phyloP scores from a whole-genome alignment of 2,797 vertebrate genomes.

The Picus viridis region DNA sequence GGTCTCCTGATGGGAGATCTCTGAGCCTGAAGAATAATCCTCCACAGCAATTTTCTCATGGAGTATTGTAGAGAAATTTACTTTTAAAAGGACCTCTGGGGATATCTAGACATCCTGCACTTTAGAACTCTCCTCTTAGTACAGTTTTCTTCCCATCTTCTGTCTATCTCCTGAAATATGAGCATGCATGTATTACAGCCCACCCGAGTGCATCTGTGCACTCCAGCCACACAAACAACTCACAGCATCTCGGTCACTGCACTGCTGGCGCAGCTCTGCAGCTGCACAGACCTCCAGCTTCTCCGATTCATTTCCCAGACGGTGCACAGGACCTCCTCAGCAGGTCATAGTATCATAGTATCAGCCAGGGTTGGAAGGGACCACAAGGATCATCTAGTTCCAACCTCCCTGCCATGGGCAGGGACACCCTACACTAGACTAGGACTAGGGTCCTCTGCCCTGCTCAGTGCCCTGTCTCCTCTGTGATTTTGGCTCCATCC shows the following conservation, averaged over 20 bases:
- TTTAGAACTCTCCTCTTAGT: background rate
- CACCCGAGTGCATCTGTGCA: too few relatives aligned
- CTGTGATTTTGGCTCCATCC: background rate
- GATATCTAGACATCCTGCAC: background rate
- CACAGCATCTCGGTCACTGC: background rate
- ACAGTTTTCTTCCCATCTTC: background rate
- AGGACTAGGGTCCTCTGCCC: background rate
- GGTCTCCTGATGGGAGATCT: background rate
- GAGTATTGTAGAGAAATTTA: background rate
- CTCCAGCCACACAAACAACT: background rate
- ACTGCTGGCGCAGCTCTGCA: rapidly evolving
- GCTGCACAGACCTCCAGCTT: background rate
- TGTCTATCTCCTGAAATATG: background rate
- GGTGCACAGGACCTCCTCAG: background rate
- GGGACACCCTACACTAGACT: too few relatives aligned
- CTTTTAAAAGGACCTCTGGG: background rate
- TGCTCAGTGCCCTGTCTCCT: background rate
- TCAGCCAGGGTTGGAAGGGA: too few relatives aligned
- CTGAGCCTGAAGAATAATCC: background rate
- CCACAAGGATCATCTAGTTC: too few relatives aligned
- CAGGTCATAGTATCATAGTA: too few relatives aligned
- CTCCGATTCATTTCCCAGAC: background rate
- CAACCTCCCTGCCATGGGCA: too few relatives aligned
- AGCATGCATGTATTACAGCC: background rate
- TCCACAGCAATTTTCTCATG: background rate